Evolutionary conservation across 2,113 vertebrate genomes (phyloP), one percentile per base, ranked within the genome.

Genomic region (Corythornis cristatus): DNA sequence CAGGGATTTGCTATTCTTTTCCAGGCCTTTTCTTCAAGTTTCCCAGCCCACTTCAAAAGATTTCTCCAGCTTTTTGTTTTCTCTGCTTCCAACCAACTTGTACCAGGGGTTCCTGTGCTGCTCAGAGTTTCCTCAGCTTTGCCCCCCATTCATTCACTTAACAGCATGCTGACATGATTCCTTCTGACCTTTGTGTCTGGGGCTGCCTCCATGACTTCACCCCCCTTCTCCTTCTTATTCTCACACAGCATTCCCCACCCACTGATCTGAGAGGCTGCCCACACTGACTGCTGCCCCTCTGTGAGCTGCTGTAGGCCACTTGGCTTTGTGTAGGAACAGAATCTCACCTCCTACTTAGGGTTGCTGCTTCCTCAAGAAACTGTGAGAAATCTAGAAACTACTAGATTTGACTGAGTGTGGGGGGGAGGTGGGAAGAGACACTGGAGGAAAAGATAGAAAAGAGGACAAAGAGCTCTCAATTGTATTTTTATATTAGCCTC

Each of bases 241-340:
- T 46, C 22, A 29, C 11, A 12, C 9, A 5, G 9, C 26, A 3
- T 6, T 2, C 5, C 14, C 6, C 5, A 5, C 12, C 7, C 12
- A 11, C 23, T 8, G 60, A 40, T 43, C 42, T 0, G 1, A 51
- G 56, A 37, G 21, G 37, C 67, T 57, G 35, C 50, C 53, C 25
- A 42, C 43, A n/a, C 33, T 31, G 65, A 7, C 56, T n/a, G 11
- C 43, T 60, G 45, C 50, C 15, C 5, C 60, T 68, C 78, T 42
- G 2, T 25, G 31, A 83, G 40, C 33, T 83, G 7, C 26, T 70
- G 10, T 0, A 65, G 8, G 26, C 31, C 13, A 10, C 68, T 74
- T 83, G 22, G 7, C 51, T 70, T 45, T 85, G 9, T 46, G 31
- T 71, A 37, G 42, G 35, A 68, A 54, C 54, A 29, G 26, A 26